Percentiles rank a stretch among this genome's conserved stretches.
Conservation (phyloP, 2,797 vertebrate species). For the Tenualosa thibaudeaui region DNA sequence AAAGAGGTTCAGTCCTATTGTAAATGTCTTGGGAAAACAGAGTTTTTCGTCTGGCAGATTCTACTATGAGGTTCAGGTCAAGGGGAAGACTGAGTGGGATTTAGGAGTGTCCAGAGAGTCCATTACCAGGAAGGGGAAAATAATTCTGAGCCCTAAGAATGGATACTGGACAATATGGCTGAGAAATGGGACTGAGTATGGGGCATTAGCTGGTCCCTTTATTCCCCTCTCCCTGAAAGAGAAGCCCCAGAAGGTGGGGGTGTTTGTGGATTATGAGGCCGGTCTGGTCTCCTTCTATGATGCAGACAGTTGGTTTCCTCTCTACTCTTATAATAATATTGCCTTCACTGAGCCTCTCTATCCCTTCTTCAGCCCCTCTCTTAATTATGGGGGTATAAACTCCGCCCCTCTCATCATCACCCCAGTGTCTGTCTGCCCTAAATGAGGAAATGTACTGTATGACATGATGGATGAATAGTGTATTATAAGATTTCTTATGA, state of each 20-base stretch:
- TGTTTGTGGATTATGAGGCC: conserved; percentile 51
- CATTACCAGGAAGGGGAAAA: neutral
- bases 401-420: conserved; percentile 36
- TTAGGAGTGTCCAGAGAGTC: conserved; percentile 26
- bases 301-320: conserved; percentile 40
- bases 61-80: conserved; percentile 40
- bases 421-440: neutral
- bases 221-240: conserved; percentile 29
- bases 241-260: conserved; percentile 44
- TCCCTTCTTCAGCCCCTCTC: conserved; percentile 42
- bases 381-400: conserved; percentile 26
- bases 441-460: too few species aligned
- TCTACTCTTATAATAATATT: conserved; percentile 41
- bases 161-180: conserved; percentile 45
- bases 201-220: conserved; percentile 1
- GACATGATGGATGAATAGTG: too few species aligned
- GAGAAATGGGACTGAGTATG: conserved; percentile 34
- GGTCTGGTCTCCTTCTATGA: conserved; percentile 53
- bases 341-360: conserved; percentile 41
- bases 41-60: conserved; percentile 35
- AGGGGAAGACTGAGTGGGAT: conserved; percentile 27
- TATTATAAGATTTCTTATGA: too few species aligned
- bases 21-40: conserved; percentile 38
- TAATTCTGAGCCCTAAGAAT: neutral
- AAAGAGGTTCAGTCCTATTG: conserved; percentile 27